Evolutionary conservation across 2,888 invertebrate species (phyloP), one percentile per base, ranked within the genome.

Genomic region (Lissonota sp.): DNA sequence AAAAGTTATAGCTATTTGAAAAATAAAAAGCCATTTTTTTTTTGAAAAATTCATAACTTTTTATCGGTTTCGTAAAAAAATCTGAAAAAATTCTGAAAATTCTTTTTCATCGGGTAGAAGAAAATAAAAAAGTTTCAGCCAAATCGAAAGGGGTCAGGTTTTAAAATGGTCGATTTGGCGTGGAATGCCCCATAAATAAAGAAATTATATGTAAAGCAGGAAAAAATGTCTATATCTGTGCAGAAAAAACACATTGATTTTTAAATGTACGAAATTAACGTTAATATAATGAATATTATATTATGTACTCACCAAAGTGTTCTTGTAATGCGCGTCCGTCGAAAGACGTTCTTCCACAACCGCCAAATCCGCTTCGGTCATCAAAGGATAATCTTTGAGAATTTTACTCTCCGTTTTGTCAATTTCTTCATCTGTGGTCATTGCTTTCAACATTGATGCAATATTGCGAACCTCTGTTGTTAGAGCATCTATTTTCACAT

Each of bases 401-500:
- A 71, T 60, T 71, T 71, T 60, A 71, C 71, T 71, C 71, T 71
- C 51, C 60, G 71, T 71, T 51, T 60, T 71, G 51, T 60, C 60
- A 71, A 71, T 71, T 60, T 71, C 71, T 60, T 49, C 60, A 42
- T 51, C 60, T 6, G 60, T 71, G 60, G 71, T 71, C 51, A 51
- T 71, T 60, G 49, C 60, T 46, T 60, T 60, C 71, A 71, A 51
- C 58, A 40, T 71, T 71, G 37, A 16, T 71, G 7, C 71, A 58
- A 62, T 71, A 62, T 40, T 71, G 14, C 71, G 71, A 51, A 71
- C 60, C 60, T 71, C 71, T 49, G 71, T 60, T 71, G 51, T 51
- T 71, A 71, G 71, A 71, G 71, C 71, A 71, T 71, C 60, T 60
- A 71, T 71, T 60, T 71, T 71, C 12, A 71, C 16, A 71, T 71